Conservation (phyloP, 1,140 invertebrate species). For the Marisa cornuarietis region DNA sequence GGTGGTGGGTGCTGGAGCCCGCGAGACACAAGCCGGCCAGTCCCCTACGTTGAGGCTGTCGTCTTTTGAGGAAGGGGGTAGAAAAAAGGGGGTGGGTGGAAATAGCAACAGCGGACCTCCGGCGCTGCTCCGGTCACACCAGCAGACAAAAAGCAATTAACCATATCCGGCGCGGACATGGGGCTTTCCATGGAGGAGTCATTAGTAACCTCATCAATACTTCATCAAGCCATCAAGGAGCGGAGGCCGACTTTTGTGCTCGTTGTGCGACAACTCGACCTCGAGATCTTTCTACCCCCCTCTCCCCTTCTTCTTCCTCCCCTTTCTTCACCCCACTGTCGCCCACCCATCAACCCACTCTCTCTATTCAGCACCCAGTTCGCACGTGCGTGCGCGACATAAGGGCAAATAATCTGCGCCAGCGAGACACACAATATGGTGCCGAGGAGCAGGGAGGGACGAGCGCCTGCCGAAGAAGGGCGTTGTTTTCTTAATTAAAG, state of each 20-base stretch:
- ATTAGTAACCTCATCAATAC: conserved; percentile 1
- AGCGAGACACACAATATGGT: neutral
- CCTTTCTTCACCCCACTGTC: too few relatives aligned
- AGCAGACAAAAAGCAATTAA: too few relatives aligned
- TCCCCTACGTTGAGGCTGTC: too few relatives aligned
- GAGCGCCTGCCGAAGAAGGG: neutral
- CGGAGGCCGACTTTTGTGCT: neutral
- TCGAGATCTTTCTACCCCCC: neutral
- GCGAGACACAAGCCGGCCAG: too few relatives aligned
- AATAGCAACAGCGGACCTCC: too few relatives aligned
- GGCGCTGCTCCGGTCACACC: too few relatives aligned
- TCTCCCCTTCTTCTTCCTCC: neutral
- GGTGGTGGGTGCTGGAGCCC: too few relatives aligned
- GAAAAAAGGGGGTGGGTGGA: too few relatives aligned
- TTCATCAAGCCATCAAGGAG: neutral
- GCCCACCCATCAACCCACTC: too few relatives aligned
- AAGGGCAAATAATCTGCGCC: neutral
- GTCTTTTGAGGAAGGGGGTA: too few relatives aligned
- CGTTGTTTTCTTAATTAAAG: conserved; percentile 13
- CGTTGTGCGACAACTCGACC: neutral
- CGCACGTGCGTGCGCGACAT: neutral
- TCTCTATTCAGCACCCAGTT: neutral
- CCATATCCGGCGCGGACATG: too few relatives aligned
- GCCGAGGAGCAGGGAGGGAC: neutral
- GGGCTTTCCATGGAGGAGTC: neutral